Evolutionary conservation across 2,888 invertebrate species (phyloP).

Genomic region (Chymomyza procnemis): DNA sequence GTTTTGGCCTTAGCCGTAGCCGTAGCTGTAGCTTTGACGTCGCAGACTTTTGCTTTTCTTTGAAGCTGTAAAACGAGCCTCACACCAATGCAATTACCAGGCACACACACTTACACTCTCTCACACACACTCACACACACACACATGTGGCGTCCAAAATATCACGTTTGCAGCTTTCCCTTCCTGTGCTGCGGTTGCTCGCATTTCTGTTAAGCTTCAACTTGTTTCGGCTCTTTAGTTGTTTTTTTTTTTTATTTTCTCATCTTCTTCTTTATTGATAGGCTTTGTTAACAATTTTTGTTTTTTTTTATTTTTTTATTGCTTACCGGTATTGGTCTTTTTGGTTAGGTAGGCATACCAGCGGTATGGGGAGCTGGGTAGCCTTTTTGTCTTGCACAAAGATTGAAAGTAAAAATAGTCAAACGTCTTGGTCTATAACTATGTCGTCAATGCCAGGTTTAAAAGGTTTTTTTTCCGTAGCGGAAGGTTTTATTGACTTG

Average conservation of each 20-base stretch:
- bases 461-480: not conserved
- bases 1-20: constrained; percentile 1
- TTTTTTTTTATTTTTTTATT: constrained; percentile 2
- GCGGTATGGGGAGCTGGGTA: not conserved
- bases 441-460: constrained; percentile 14
- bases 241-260: constrained; percentile 20
- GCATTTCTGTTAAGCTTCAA: constrained; percentile 32
- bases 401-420: constrained; percentile 59
- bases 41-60: constrained; percentile 75
- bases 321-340: not conserved
- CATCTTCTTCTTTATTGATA: constrained; percentile 30
- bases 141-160: constrained; percentile 1
- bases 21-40: not conserved
- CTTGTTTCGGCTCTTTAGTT: constrained; percentile 22
- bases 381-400: constrained; percentile 17
- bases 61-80: constrained; percentile 67
- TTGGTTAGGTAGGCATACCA: constrained; percentile 10
- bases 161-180: constrained; percentile 66
- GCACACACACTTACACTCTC: not conserved
- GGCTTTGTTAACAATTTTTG: constrained; percentile 45
- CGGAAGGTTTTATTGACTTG: constrained; percentile 18
- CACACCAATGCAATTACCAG: constrained; percentile 31
- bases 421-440: constrained; percentile 23
- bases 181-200: constrained; percentile 66
- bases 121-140: not conserved